These are phyloP conservation scores for Patagioenas fasciata DNA, from an alignment of 2,113 vertebrate genomes.

Conservation along the genomic window DNA sequence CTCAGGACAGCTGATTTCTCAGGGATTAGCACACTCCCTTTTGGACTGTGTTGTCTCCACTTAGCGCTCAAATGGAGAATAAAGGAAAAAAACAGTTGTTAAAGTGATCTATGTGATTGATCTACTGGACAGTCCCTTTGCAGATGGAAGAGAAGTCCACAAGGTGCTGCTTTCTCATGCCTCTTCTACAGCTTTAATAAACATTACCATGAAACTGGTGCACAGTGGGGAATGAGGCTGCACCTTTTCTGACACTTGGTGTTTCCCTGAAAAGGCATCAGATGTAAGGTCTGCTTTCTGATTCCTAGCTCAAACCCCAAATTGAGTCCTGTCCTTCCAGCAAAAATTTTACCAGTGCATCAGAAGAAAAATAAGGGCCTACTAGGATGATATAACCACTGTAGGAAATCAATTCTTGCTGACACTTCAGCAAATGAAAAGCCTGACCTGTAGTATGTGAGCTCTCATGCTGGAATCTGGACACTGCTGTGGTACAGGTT, in stretches of 20 bases:
- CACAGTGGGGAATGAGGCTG: not conserved
- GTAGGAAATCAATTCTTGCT: not conserved
- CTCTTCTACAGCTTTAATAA: not conserved
- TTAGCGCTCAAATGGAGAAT: not conserved
- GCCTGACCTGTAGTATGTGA: not conserved
- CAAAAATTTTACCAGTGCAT: not conserved
- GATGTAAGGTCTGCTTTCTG: not conserved
- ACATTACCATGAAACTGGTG: not conserved
- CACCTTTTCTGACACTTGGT: not conserved
- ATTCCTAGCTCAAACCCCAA: not conserved
- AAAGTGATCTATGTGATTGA: not conserved
- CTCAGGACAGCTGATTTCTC: not conserved
- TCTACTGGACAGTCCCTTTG: not conserved
- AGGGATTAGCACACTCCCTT: conserved; percentile 3
- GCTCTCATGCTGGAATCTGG: not conserved
- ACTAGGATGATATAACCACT: not conserved
- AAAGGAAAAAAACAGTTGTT: conserved; percentile 15
- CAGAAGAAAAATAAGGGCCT: not conserved
- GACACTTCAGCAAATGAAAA: not conserved
- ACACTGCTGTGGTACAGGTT: not conserved
- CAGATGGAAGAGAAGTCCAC: not conserved
- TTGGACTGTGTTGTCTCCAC: not conserved
- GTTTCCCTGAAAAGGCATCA: not conserved
- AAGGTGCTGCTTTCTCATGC: not conserved
- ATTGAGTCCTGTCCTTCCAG: not conserved